Conservation (phyloP, 2,888 invertebrate genomes). For the Nomada fucata region DNA sequence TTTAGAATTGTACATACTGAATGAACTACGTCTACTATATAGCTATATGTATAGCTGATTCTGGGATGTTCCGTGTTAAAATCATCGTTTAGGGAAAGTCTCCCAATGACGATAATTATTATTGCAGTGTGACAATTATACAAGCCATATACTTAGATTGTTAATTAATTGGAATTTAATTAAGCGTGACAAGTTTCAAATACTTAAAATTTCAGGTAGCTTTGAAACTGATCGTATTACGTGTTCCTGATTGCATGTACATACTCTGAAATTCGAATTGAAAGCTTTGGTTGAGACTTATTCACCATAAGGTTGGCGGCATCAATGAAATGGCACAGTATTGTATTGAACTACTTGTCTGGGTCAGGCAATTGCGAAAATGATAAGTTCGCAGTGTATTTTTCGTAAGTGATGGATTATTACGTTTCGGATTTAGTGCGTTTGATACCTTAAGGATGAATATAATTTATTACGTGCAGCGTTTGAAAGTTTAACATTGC, state of each 20-base stretch:
- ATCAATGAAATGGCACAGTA: constrained; percentile 40
- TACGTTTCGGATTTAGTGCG: constrained; percentile 14
- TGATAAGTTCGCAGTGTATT: constrained; percentile 38
- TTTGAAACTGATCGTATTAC: not conserved
- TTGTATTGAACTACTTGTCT: constrained; percentile 38
- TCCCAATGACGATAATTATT: not conserved
- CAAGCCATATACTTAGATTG: not conserved
- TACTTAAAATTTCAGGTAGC: no score
- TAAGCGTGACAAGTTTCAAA: not conserved
- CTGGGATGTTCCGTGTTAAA: not conserved
- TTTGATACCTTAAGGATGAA: not conserved
- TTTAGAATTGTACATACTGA: constrained; percentile 51
- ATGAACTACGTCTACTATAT: constrained; percentile 32
- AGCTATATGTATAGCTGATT: not conserved
- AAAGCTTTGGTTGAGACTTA: constrained; percentile 16
- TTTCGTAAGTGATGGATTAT: constrained; percentile 23
- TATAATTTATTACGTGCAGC: not conserved
- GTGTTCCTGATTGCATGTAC: not conserved
- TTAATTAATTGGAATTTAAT: not conserved
- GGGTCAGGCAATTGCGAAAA: constrained; percentile 44
- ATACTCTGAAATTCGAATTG: not conserved
- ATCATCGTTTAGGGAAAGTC: no score
- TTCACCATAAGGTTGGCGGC: constrained; percentile 37
- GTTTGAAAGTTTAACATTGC: no score
- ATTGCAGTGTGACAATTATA: not conserved